Evolutionary conservation across 2,888 invertebrate species (phyloP).

Genomic region (Chrysopilus asiliformis): DNA sequence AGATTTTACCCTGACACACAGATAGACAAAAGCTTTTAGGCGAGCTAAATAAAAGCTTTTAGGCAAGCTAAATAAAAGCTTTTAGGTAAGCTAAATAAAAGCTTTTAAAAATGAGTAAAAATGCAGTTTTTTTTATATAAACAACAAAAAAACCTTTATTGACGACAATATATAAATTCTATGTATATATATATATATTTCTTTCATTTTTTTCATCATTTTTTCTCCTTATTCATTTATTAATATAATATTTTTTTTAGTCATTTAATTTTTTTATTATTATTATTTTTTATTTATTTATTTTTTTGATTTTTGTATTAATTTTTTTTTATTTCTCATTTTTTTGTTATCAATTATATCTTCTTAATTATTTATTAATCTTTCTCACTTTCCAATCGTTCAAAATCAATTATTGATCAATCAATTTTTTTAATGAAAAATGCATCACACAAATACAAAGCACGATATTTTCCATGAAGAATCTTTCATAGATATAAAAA

Average conservation of each 20-base stretch:
- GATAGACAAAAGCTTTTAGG: no score
- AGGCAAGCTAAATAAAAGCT: no score
- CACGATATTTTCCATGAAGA: no score
- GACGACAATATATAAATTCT: conserved; percentile 12
- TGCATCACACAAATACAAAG: no score
- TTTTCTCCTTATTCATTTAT: neutral
- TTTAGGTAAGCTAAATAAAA: no score
- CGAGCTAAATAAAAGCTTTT: no score
- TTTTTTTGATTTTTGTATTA: neutral
- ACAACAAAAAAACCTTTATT: conserved; percentile 10
- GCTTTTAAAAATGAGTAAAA: no score
- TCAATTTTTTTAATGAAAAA: no score
- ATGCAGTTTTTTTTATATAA: no score
- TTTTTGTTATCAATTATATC: neutral
- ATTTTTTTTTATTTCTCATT: neutral
- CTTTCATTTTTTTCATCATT: neutral
- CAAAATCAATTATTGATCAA: no score
- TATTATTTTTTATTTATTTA: conserved; percentile 2
- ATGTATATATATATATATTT: conserved; percentile 5
- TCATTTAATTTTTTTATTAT: conserved; percentile 1
- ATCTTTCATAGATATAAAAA: no score
- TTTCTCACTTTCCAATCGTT: neutral
- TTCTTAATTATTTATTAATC: neutral
- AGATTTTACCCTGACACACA: no score
- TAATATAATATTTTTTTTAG: conserved; percentile 3